A percentile compares a stretch with the other conserved stretches of the same genome.
Conservation (phyloP, 1,140 invertebrate species). For the Drosophila pandora region DNA sequence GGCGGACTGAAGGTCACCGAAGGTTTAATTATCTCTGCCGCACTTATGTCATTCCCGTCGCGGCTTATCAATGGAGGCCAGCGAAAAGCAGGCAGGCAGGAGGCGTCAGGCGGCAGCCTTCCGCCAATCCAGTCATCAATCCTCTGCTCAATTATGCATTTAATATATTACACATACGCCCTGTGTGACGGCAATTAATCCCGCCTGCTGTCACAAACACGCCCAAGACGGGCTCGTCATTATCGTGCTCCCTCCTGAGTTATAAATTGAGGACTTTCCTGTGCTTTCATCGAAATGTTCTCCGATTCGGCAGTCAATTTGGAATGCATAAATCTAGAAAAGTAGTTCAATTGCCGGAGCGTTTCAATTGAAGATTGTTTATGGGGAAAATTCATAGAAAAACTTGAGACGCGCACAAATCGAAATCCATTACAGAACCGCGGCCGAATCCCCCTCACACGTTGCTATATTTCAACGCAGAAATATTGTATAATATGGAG, state of each 20-base stretch:
- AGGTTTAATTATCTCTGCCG: slow-evolving; percentile 45
- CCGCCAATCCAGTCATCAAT: slow-evolving; percentile 53
- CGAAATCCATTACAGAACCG: slow-evolving; percentile 71
- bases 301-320: slow-evolving; percentile 53
- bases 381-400: slow-evolving; percentile 75
- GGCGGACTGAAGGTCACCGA: slow-evolving; percentile 52
- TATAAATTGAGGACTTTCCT: slow-evolving; percentile 14
- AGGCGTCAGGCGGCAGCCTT: slow-evolving; percentile 2
- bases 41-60: slow-evolving; percentile 48
- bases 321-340: slow-evolving; percentile 64
- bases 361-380: slow-evolving; percentile 73
- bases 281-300: slow-evolving; percentile 23
- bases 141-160: slow-evolving; percentile 55
- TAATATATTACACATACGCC: slow-evolving; percentile 63
- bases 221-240: slow-evolving; percentile 21
- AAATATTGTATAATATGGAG: slow-evolving; percentile 76
- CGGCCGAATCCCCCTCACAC: background rate
- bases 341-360: slow-evolving; percentile 74
- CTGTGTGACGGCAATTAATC: slow-evolving; percentile 56
- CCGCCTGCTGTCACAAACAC: slow-evolving; percentile 27
- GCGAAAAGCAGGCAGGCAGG: background rate
- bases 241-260: slow-evolving; percentile 11
- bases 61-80: slow-evolving; percentile 55
- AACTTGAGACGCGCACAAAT: slow-evolving; percentile 57
- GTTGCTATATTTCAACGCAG: slow-evolving; percentile 51